Percentiles rank a stretch among this genome's conserved stretches.
Evolutionary conservation across 2,888 invertebrate genomes (phyloP).

Genomic region (Dicyrtoma fusca): DNA sequence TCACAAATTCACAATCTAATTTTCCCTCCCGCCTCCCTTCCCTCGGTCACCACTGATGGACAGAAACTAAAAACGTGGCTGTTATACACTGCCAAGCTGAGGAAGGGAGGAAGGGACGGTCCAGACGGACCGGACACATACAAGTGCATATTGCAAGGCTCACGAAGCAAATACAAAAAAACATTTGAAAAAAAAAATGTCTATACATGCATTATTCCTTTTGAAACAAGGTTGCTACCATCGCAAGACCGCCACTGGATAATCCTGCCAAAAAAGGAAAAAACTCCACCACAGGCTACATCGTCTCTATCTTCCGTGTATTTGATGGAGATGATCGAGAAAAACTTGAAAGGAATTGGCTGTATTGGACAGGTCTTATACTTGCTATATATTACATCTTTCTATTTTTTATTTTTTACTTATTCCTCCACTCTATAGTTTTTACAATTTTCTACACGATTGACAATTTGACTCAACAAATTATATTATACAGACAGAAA

Average conservation of each 20-base stretch:
- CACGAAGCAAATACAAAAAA: neutral
- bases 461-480: neutral
- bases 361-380: conserved; percentile 79
- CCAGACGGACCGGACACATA: too few species aligned
- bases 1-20: conserved; percentile 13
- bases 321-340: conserved; percentile 93
- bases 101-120: conserved; percentile 35
- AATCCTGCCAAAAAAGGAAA: conserved; percentile 75
- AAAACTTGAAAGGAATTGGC: conserved; percentile 90
- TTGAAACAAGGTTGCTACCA: conserved; percentile 72
- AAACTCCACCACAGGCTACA: conserved; percentile 82
- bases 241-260: conserved; percentile 82
- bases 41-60: neutral
- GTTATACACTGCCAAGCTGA: conserved; percentile 7
- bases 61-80: neutral
- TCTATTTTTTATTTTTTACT: neutral
- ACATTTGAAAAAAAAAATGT: neutral
- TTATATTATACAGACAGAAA: neutral
- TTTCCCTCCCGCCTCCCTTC: neutral
- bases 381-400: too few species aligned
- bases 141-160: neutral
- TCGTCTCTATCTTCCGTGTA: conserved; percentile 90
- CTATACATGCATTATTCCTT: neutral
- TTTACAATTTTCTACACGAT: neutral
- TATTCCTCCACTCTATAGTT: neutral